Evolutionary conservation across 1,140 invertebrate species (phyloP).

Genomic region (Drosophila rhopaloa): DNA sequence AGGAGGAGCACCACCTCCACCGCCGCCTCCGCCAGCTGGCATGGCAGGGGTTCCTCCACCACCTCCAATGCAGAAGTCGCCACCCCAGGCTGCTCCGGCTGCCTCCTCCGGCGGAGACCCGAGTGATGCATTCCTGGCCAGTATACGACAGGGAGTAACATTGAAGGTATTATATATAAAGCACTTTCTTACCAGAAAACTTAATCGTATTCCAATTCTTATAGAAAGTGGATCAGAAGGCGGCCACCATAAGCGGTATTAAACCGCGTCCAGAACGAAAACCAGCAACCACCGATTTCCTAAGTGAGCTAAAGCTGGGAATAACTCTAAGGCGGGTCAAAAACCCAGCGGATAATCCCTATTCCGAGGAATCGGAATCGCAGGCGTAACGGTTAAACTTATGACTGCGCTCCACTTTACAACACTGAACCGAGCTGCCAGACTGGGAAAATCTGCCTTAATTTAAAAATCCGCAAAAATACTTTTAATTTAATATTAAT

Average conservation of each 20-base stretch:
- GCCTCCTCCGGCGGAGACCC: slow-evolving; percentile 41
- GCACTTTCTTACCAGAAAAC: background rate
- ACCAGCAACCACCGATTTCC: slow-evolving; percentile 60
- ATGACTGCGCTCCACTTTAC: slow-evolving; percentile 4
- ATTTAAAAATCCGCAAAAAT: slow-evolving; percentile 14
- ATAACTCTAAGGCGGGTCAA: slow-evolving; percentile 67
- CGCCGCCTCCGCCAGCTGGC: slow-evolving; percentile 52
- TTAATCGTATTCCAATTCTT: background rate
- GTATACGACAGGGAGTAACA: slow-evolving; percentile 67
- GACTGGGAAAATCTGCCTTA: slow-evolving; percentile 12
- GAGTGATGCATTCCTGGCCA: slow-evolving; percentile 69
- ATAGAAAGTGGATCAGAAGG: slow-evolving; percentile 75
- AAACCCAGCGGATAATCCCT: slow-evolving; percentile 65
- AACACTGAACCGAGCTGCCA: slow-evolving; percentile 29
- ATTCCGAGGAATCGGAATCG: slow-evolving; percentile 70
- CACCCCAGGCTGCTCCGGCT: slow-evolving; percentile 19
- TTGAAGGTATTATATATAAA: slow-evolving; percentile 55
- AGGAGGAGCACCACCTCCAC: slow-evolving; percentile 31
- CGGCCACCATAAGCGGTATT: slow-evolving; percentile 72
- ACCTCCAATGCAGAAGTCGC: slow-evolving; percentile 35
- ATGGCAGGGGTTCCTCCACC: slow-evolving; percentile 23
- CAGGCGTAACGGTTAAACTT: slow-evolving; percentile 50
- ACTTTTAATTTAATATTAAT: slow-evolving; percentile 21
- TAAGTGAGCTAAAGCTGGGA: slow-evolving; percentile 74
- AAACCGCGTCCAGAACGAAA: slow-evolving; percentile 68